Conservation (phyloP, 23 tunicate species). For the Trididemnum clinides region DNA sequence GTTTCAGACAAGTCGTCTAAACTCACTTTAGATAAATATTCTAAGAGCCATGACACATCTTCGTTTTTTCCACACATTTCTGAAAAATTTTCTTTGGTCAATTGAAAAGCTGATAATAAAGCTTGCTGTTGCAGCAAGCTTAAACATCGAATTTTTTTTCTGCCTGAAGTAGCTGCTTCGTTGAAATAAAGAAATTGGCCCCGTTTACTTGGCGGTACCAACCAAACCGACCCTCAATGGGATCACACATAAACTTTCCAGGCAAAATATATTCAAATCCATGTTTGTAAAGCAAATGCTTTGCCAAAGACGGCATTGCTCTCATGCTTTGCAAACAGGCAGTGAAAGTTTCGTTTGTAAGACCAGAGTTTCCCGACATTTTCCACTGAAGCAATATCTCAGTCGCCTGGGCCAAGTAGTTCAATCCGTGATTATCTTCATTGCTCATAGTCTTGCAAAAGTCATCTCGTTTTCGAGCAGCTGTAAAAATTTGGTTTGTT, state of each 20-base stretch:
- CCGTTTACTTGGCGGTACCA: conserved; percentile 5
- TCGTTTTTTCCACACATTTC: not conserved
- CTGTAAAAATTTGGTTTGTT: too few species aligned
- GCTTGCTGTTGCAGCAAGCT: not conserved
- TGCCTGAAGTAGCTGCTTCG: not conserved
- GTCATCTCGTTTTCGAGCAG: too few species aligned
- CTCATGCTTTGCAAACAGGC: not conserved
- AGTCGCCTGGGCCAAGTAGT: not conserved
- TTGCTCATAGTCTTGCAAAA: too few species aligned
- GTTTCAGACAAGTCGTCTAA: not conserved
- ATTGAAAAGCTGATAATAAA: not conserved
- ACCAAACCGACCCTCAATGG: not conserved
- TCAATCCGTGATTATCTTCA: not conserved
- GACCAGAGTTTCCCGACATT: not conserved
- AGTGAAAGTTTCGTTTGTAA: not conserved
- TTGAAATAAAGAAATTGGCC: not conserved
- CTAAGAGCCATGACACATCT: not conserved
- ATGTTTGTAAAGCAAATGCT: not conserved
- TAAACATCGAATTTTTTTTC: not conserved
- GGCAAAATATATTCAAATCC: not conserved
- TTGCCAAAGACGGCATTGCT: not conserved
- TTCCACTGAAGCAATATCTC: not conserved
- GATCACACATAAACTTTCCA: not conserved
- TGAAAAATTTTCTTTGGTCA: not conserved
- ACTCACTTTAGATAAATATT: not conserved